Percentiles rank a stretch among this genome's conserved stretches.
Evolutionary conservation across 2,113 vertebrate species (phyloP).

Genomic region (Lontra canadensis): DNA sequence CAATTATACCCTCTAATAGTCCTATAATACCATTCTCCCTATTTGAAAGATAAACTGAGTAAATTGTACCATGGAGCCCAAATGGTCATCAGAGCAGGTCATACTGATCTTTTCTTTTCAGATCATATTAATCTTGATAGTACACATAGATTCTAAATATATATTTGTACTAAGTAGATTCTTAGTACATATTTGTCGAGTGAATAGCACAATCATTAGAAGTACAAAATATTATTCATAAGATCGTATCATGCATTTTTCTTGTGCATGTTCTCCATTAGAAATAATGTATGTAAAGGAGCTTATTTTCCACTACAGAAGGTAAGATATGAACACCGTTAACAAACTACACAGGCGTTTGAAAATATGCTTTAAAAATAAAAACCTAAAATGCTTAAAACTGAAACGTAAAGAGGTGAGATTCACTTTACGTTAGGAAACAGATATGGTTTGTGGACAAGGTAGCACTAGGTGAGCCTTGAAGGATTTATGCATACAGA

Average conservation of each 20-base stretch:
- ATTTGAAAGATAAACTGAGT: constrained; percentile 18
- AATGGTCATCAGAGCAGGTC: not conserved
- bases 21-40: not conserved
- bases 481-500: not conserved
- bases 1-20: not conserved
- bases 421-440: not conserved
- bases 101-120: not conserved
- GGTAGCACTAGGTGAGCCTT: not conserved
- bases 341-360: not conserved
- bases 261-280: not conserved
- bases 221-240: constrained; percentile 13
- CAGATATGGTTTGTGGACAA: not conserved
- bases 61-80: not conserved
- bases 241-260: not conserved
- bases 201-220: not conserved
- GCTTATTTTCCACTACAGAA: not conserved
- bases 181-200: not conserved
- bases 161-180: not conserved
- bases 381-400: not conserved
- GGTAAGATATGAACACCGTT: not conserved
- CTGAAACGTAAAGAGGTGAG: not conserved
- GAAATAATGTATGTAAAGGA: not conserved
- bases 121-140: not conserved
- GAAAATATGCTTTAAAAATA: not conserved
- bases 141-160: not conserved